Base-by-base conservation (phyloP, 1,140 invertebrate genomes). In the Pinna nobilis region DNA sequence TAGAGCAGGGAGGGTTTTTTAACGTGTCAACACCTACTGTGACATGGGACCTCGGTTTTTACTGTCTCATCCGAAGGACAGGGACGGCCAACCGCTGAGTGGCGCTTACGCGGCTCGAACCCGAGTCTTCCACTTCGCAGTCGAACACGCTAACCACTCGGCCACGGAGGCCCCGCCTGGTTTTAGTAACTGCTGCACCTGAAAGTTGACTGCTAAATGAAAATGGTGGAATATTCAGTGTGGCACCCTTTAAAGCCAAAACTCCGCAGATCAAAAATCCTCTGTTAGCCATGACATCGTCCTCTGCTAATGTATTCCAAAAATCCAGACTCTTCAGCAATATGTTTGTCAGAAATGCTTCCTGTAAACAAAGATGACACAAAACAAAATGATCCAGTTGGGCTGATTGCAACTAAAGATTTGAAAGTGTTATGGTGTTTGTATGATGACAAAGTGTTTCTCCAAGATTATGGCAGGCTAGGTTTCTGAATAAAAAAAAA, bases 291-390 rank as follows among this genome's bases (percentile, higher is more conserved):
- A 81, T 72, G 2, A 80, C 60, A 32, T 64, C 73, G 70, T 77
- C 77, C 55, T 39, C 20, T 25, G 23, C 76, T 68, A 60, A 79
- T 44, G 37, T 74, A 61, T n/a, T 80, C 49, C 9, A 86, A 60
- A 71, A 87, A 74, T 9, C 73, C 84, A 70, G 74, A 78, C 13
- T 83, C 39, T 41, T 77, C 60, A 32, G 83, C 78, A 64, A 87
- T 84, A 15, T 32, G 32, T 77, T 79, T 79, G 61, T 87, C 85
- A 55, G 78, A 82, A 5, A 74, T 77, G 50, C 77, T 63, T 2
- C 84, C 84, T 63, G 74, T 77, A 50, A 74, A 85, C 30, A 76
- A 68, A 39, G n/a, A n/a, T n/a, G 30, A 57, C 6, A 57, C 25
- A 57, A 57, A 32, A 57, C 30, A 51, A n/a, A 51, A 51, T 7